Base-by-base conservation (phyloP, 2,797 vertebrate genomes). In the Notoglanidium macrostoma region DNA sequence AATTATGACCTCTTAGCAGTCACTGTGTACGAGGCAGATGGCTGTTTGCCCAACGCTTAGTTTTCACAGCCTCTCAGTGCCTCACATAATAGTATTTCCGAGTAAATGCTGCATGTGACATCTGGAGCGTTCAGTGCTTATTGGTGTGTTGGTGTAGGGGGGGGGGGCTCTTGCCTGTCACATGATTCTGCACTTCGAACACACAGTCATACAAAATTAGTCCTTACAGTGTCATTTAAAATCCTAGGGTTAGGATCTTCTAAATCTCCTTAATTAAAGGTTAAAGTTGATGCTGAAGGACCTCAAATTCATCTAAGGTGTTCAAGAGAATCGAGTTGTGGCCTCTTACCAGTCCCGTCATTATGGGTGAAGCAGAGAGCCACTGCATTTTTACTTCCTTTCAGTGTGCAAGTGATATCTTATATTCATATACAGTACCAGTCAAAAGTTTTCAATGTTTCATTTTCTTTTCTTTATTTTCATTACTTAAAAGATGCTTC, bases 91-190 rank as follows among this genome's bases (percentile, higher is more conserved):
- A 88, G 29, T 59, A 32, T 84, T 77, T 67, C 35, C 40, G n/a
- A 74, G 57, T 80, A 73, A 85, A 82, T 81, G 67, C 83, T 81
- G 83, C 83, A 74, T 73, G 32, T 73, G 59, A 72, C 83, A 54
- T 63, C 15, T 67, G 0, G 8, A 85, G 57, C 57, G 49, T 59
- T 74, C 80, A 51, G 61, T 46, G 19, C 57, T 61, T 46, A 63
- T 46, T 63, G 12, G 35, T 32, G 11, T 61, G 32, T 80, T 54
- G 46, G 14, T 79, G 32, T 44, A 44, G 9, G 10, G 54, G 5
- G 17, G 12, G 0, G 9, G 21, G 51, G 46, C 44, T 32, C 44
- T 49, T 19, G 59, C 15, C 12, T 49, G 80, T 67, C 59, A 67
- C 40, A 65, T n/a, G 23, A 40, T 49, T 82, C 59, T 49, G 40